Evolutionary conservation across 2,797 vertebrate species (phyloP), one percentile per base, ranked within the genome.

Genomic region (Cichlasoma orientale): DNA sequence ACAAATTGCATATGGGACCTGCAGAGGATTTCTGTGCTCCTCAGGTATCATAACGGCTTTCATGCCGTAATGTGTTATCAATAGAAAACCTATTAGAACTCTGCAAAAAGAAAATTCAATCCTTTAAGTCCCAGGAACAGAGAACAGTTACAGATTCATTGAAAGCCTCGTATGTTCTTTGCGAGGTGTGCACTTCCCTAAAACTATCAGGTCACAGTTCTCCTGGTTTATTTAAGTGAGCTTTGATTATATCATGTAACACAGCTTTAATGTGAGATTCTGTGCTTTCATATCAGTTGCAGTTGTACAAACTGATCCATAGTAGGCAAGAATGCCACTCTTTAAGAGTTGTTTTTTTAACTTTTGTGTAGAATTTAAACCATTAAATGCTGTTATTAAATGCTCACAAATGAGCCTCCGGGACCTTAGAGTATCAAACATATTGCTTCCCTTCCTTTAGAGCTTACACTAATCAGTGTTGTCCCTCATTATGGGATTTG

Each of bases 401-500:
- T 55, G 47, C 55, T 75, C 9, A 59, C 4, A 36, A 70, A 53
- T 38, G 13, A 77, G 18, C 25, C 31, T 56, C 10, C 55, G 59
- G 16, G 54, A 74, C 25, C 4, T 57, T 36, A 55, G 53, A 38
- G 14, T 73, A 56, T 74, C 27, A 77, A 18, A 72, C 54, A 73
- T 38, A 18, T 18, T 3, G 13, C 53, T 56, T 2, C 4, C 29
- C 27, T 77, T 80, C 12, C 63, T 74, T 79, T 72, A 21, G 53
- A 77, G 33, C 41, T 80, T 33, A 75, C 2, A 6, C 18, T 80
- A 56, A 84, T 82, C 57, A 68, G 18, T 56, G 61, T 1, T 50
- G 36, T 80, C 11, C 53, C 36, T 74, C 25, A 75, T 81, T 66
- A 52, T 41, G 47, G 56, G 75, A 72, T 80, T 78, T 72, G 14